Percentiles rank a stretch among this genome's conserved stretches.
Evolutionary conservation across 2,888 invertebrate genomes (phyloP).

Genomic region (Pycnomerus fuliginosus): DNA sequence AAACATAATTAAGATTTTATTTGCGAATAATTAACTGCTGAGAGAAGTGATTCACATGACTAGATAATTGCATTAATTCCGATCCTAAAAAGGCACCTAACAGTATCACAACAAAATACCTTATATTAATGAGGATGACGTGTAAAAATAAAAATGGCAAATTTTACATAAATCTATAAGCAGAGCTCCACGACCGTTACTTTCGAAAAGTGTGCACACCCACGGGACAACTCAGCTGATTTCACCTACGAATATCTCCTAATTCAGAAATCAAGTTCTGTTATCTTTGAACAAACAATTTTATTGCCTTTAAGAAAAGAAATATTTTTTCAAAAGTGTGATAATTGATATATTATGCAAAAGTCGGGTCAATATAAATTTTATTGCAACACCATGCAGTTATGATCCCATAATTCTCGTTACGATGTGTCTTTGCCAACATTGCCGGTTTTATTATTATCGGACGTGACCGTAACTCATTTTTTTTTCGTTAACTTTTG

Average conservation of each 20-base stretch:
- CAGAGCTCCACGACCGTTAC: constrained; percentile 13
- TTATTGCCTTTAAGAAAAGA: constrained; percentile 15
- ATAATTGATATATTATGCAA: too few relatives aligned
- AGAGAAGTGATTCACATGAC: too few relatives aligned
- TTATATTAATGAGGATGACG: constrained; percentile 15
- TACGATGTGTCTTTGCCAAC: constrained; percentile 28
- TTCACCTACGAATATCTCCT: constrained; percentile 22
- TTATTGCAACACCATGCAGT: constrained; percentile 31
- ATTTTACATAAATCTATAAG: constrained; percentile 10
- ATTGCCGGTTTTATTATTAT: background rate
- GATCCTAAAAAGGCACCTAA: too few relatives aligned
- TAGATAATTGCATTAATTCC: too few relatives aligned
- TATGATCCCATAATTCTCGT: constrained; percentile 34
- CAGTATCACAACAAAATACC: too few relatives aligned
- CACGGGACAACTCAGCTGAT: constrained; percentile 22
- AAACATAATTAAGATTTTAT: too few relatives aligned
- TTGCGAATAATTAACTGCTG: too few relatives aligned
- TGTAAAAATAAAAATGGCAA: constrained; percentile 9
- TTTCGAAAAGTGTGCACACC: constrained; percentile 16
- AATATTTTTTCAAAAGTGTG: too few relatives aligned
- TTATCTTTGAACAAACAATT: constrained; percentile 16
- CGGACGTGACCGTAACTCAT: too few relatives aligned
- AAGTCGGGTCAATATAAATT: constrained; percentile 31
- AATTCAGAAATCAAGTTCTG: constrained; percentile 19
- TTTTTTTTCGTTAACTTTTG: too few relatives aligned